Evolutionary conservation across 2,113 vertebrate genomes (phyloP), one percentile per base, ranked within the genome.

Genomic region (Chionomys nivalis): DNA sequence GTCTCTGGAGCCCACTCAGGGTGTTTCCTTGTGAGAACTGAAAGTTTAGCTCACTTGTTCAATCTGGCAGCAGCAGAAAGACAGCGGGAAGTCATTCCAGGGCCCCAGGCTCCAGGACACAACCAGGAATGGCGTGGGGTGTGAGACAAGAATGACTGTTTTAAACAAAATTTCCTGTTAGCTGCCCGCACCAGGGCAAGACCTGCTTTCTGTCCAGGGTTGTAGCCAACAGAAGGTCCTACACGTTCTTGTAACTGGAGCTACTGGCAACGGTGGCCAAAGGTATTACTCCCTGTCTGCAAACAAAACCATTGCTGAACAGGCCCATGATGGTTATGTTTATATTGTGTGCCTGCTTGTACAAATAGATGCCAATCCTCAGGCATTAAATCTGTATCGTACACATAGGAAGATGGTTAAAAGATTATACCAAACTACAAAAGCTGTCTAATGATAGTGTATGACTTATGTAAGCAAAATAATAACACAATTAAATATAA

Each of bases 281-380:
- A 90, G 58, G 90, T 75, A 31, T 47, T n/a, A 75, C 23, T 31
- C 55, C 75, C 83, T 89, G 75, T 92, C 55, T 47, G 72, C 55
- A 81, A 77, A 75, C 11, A 96, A 96, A 95, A 63, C 24, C 39
- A 24, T 72, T n/a, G 52, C 55, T 65, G 39, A 81, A 94, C 75
- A 85, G 65, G 47, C 42, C 63, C 19, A 19, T 52, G 24, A 78
- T 68, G 21, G 28, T 16, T n/a, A 19, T 63, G 2, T n/a, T 83
- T 68, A 26, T 36, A 72, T 61, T 61, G 63, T 79, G 23, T 13
- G 33, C 8, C 47, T 68, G 33, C 52, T 39, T 79, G 28, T 13
- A 75, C 3, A 86, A 73, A 66, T 68, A 49, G 47, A n/a, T 24
- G 39, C 1, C 24, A 52, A 87, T 42, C 87, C 11, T 39, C 61